A percentile compares a stretch with the other conserved stretches of the same genome.
Conservation (phyloP, 30 jellyfish, hydroid and myxozoan genomes). For the Pseudorhiza aurosa region DNA sequence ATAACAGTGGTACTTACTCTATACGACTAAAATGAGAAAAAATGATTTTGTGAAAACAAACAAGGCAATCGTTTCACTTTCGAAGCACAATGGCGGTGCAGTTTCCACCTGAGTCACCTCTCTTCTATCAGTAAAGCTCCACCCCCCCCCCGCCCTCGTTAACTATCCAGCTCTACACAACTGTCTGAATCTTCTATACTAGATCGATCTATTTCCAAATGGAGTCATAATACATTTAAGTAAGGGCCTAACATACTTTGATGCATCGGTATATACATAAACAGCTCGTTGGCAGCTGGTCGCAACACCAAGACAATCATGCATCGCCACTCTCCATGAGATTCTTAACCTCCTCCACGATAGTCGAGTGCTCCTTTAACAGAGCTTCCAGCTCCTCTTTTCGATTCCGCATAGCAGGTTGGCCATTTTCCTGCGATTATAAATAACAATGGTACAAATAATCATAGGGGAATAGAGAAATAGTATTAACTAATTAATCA, state of each 20-base stretch:
- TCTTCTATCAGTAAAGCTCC: no score
- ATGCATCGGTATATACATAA: background rate
- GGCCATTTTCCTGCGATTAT: conserved; percentile 54
- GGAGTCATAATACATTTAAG: background rate
- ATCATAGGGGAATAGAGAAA: no score
- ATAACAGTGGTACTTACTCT: no score
- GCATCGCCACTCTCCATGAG: conserved; percentile 39
- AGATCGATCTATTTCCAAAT: background rate
- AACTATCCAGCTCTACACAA: no score
- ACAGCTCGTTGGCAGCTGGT: background rate
- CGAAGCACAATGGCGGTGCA: no score
- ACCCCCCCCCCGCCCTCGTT: no score
- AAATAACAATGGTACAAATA: no score
- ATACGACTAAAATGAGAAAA: no score
- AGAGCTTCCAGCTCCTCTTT: conserved; percentile 67
- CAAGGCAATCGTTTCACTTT: no score
- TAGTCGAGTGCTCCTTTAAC: conserved; percentile 69
- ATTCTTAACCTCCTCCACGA: conserved; percentile 51
- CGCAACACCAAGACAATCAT: background rate
- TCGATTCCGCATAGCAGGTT: conserved; percentile 46
- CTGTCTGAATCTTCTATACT: background rate
- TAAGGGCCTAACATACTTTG: background rate
- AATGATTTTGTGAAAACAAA: no score
- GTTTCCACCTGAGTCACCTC: no score
- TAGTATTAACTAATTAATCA: no score